Conservation (phyloP, 2,797 vertebrate species). For the Alectoris magna region DNA sequence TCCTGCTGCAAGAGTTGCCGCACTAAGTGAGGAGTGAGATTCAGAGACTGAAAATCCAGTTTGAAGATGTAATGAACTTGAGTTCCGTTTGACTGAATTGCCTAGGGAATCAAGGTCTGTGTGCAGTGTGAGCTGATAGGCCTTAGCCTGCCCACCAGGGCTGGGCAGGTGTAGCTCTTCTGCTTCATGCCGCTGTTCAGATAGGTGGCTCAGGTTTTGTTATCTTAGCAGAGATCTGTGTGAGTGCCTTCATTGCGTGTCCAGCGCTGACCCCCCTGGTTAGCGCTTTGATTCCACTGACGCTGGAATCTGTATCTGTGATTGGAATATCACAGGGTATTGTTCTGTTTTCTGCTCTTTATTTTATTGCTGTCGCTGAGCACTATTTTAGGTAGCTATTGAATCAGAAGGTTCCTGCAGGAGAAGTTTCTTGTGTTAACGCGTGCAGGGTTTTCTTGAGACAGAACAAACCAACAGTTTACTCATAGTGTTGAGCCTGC, state of each 20-base stretch:
- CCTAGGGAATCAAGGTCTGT: neutral
- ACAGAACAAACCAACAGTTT: neutral
- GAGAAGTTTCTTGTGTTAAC: neutral
- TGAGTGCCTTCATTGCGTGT: fast-evolving
- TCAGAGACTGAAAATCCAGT: constrained; percentile 21
- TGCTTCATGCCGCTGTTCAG: neutral
- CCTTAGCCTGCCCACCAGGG: neutral
- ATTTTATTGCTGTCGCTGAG: neutral
- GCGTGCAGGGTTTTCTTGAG: constrained; percentile 1
- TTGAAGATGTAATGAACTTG: constrained; percentile 6
- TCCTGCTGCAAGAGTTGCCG: neutral
- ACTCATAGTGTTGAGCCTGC: neutral
- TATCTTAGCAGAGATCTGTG: neutral
- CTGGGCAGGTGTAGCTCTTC: neutral
- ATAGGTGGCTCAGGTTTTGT: neutral
- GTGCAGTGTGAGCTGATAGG: constrained; percentile 22
- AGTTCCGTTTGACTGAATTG: neutral
- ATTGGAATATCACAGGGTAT: neutral
- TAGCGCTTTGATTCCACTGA: neutral
- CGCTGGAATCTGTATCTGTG: neutral
- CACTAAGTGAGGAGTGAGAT: fast-evolving
- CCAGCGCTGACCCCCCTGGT: neutral
- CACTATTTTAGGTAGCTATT: constrained; percentile 1
- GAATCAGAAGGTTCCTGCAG: neutral
- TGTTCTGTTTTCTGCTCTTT: neutral